These are phyloP conservation scores for Microcebus ravelobensis DNA, from an alignment of 2,113 vertebrate species.

Conservation along the genomic window DNA sequence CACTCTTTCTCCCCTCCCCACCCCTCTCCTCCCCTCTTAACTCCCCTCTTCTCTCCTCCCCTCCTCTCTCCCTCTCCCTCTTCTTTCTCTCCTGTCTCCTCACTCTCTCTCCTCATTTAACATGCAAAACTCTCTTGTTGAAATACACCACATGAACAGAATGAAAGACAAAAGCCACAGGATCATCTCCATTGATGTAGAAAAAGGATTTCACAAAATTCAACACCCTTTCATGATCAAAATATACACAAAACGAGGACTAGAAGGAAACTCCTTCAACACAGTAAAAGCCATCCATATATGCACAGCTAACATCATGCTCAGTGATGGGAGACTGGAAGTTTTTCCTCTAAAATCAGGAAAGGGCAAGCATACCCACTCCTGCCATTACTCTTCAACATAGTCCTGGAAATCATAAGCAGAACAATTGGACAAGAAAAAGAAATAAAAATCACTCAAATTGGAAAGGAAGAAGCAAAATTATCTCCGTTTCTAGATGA, in stretches of 20 bases:
- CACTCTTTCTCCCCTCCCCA: too few species aligned
- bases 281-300: not conserved
- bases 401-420: not conserved
- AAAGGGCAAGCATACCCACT: not conserved
- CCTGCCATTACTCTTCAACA: not conserved
- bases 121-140: not conserved
- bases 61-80: too few species aligned
- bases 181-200: not conserved
- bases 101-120: not conserved
- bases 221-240: not conserved
- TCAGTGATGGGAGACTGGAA: not conserved
- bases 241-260: not conserved
- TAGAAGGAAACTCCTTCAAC: not conserved
- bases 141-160: not conserved
- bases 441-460: not conserved
- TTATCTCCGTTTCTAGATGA: not conserved
- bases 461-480: not conserved
- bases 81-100: too few species aligned
- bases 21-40: too few species aligned
- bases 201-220: not conserved
- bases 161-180: not conserved
- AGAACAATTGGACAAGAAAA: not conserved
- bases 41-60: too few species aligned
- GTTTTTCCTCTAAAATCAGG: not conserved
- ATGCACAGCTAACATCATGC: not conserved